Conservation (phyloP, 2,797 vertebrate species). For the Champsocephalus gunnari region DNA sequence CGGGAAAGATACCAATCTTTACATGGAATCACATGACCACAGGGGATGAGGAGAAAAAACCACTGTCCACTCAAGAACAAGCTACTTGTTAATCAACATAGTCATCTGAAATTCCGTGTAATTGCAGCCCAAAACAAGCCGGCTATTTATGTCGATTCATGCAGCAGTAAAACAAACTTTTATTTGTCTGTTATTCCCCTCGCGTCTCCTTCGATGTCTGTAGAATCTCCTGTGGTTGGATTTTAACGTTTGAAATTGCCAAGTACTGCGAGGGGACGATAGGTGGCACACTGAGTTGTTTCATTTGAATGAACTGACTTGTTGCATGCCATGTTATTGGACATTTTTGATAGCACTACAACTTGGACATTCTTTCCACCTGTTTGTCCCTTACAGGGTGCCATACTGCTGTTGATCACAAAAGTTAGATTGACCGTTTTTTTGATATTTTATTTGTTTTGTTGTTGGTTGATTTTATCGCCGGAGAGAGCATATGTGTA, state of each 20-base stretch:
- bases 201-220: constrained; percentile 14
- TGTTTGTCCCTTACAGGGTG: constrained; percentile 46
- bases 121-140: constrained; percentile 46
- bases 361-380: neutral
- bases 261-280: constrained; percentile 37
- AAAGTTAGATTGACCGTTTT: constrained; percentile 19
- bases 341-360: constrained; percentile 39
- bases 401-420: constrained; percentile 48
- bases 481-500: constrained; percentile 17
- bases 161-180: constrained; percentile 32
- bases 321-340: constrained; percentile 36
- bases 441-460: constrained; percentile 20
- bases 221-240: constrained; percentile 44
- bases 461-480: constrained; percentile 30
- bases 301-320: constrained; percentile 4
- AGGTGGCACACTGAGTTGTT: neutral
- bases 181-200: neutral
- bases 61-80: constrained; percentile 52
- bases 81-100: constrained; percentile 31
- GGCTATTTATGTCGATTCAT: constrained; percentile 17
- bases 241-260: constrained; percentile 36
- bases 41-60: neutral
- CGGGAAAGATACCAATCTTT: constrained; percentile 19
- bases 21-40: constrained; percentile 31
- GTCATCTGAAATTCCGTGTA: constrained; percentile 12